Base-by-base conservation (phyloP, 2,113 vertebrate genomes). In the Benitochromis conjunctus region DNA sequence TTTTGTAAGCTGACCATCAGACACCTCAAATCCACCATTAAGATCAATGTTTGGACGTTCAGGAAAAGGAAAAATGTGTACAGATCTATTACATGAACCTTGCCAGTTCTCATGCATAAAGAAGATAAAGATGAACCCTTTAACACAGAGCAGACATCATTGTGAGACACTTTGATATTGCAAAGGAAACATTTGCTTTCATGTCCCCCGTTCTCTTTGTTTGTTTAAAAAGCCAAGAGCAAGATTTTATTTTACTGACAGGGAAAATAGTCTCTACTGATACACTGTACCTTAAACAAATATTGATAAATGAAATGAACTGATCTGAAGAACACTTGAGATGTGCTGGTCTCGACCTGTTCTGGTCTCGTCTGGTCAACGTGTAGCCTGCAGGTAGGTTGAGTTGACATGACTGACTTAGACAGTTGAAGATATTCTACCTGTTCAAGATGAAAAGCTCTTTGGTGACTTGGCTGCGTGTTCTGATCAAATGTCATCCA, bases 1-100 rank as follows among this genome's bases (percentile, higher is more conserved):
- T 24, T 69, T 38, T n/a, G 26, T 2, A 14, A 71, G 0, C 19
- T 66, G 64, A 9, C 64, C 0, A 5, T 46, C 38, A 46, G 64
- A 43, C 21, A 18, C 64, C 21, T 71, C 16, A 46, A 71, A 71
- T 71, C 64, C 38, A 10, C 0, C 26, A 5, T 46, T 26, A 46
- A 46, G 64, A 46, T 26, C 5, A 43, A 43, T 43, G 43, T 43
- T 43, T 69, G 6, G 0, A 71, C 16, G 21, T 46, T 71, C 38
- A 71, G 43, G 0, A 48, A 29, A 71, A 71, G 9, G 8, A 74
- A 11, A 74, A 74, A 4, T 48, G 34, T 11, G 5, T 9, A 11
- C 24, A 74, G 24, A 29, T 51, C 24, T 74, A 51, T 51, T 51
- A 5, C 0, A 1, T 31, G 69, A 51, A 29, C 24, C 24, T 48